phyloP scores from a whole-genome alignment of 1,140 invertebrate genomes.

The Drosophila pruinosa region DNA sequence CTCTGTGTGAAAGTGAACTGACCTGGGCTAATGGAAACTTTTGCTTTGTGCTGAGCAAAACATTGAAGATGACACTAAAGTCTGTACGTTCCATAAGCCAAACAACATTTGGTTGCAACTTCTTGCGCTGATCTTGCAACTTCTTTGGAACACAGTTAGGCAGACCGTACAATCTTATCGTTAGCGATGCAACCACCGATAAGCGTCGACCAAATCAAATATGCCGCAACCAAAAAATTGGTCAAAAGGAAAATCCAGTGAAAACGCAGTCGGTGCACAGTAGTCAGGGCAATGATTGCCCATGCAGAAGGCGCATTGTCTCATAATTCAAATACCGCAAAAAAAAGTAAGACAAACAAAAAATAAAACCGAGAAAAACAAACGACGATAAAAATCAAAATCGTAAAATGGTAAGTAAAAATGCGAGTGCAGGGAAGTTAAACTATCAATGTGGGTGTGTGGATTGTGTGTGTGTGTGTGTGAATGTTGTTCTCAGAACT shows the following conservation, averaged over 20 bases:
- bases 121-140: not conserved
- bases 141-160: slow-evolving; percentile 29
- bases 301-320: slow-evolving; percentile 60
- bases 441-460: slow-evolving; percentile 13
- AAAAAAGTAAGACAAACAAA: slow-evolving; percentile 14
- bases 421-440: slow-evolving; percentile 38
- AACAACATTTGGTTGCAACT: slow-evolving; percentile 4
- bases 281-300: slow-evolving; percentile 65
- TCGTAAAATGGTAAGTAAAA: slow-evolving; percentile 77
- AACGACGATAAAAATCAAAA: slow-evolving; percentile 70
- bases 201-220: slow-evolving; percentile 64
- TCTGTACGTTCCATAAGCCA: not conserved
- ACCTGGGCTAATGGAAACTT: slow-evolving; percentile 41
- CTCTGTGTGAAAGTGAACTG: slow-evolving; percentile 51
- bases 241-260: slow-evolving; percentile 1
- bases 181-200: slow-evolving; percentile 51
- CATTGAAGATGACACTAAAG: not conserved
- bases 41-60: not conserved
- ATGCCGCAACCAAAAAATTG: slow-evolving; percentile 41
- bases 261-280: slow-evolving; percentile 46
- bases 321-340: slow-evolving; percentile 69
- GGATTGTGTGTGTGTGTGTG: slow-evolving; percentile 9
- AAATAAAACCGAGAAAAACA: slow-evolving; percentile 32
- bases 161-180: slow-evolving; percentile 50
- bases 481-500: slow-evolving; percentile 33